Conservation (phyloP, 2,797 vertebrate species). For the Galagoides demidoff region DNA sequence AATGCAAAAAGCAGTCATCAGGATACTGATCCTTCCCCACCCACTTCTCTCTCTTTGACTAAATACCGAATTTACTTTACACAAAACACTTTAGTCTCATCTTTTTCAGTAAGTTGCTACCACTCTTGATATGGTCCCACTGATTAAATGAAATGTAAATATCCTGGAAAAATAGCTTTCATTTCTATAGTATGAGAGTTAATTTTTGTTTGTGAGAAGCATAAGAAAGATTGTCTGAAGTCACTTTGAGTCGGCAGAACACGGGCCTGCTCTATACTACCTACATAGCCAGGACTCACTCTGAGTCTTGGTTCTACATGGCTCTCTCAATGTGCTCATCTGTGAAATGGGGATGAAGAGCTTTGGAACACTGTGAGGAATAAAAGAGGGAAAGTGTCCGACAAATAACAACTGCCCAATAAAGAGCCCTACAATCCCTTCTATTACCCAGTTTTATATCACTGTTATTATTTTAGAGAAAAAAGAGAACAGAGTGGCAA, state of each 20-base stretch:
- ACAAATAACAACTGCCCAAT: neutral
- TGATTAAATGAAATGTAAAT: constrained; percentile 41
- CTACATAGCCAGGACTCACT: too few relatives aligned
- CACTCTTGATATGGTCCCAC: neutral
- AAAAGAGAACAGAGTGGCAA: neutral
- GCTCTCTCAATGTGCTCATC: neutral
- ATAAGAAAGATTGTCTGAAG: constrained; percentile 41
- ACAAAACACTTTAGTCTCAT: neutral
- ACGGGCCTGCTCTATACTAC: neutral
- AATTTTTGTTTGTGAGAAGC: constrained; percentile 3
- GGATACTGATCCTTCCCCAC: too few relatives aligned
- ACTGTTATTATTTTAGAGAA: neutral
- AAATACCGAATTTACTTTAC: neutral
- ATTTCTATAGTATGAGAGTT: constrained; percentile 10
- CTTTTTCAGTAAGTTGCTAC: neutral
- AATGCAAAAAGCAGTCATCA: neutral
- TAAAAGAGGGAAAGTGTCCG: neutral
- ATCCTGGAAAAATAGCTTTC: constrained; percentile 11
- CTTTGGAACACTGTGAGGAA: neutral
- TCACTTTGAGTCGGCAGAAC: constrained; percentile 47
- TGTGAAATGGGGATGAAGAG: neutral
- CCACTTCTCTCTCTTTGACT: neutral
- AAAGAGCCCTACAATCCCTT: neutral
- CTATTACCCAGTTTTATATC: neutral
- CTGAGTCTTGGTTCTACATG: neutral